A percentile compares a stretch with the other conserved stretches of the same genome.
phyloP scores from a whole-genome alignment of 2,888 invertebrate genomes.

The Leptinotarsa rubiginosa region DNA sequence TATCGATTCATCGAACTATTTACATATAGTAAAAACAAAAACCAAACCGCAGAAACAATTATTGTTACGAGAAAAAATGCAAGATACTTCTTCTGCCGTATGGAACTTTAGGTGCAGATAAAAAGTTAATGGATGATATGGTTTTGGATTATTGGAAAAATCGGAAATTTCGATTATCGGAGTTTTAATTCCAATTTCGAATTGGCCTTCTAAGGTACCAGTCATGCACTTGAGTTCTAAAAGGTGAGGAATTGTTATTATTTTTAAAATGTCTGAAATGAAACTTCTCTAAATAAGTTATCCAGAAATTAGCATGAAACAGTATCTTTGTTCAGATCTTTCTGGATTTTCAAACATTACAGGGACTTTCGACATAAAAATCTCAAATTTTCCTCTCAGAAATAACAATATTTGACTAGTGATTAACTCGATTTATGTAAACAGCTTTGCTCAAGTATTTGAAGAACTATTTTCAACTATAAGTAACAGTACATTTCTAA shows the following conservation, averaged over 20 bases:
- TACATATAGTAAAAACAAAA: constrained; percentile 28
- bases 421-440: too few species aligned
- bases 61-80: constrained; percentile 14
- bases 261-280: not conserved
- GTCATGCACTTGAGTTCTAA: not conserved
- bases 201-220: not conserved
- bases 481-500: too few species aligned
- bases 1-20: constrained; percentile 25
- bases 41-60: constrained; percentile 32
- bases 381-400: too few species aligned
- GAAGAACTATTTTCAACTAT: too few species aligned
- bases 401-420: too few species aligned
- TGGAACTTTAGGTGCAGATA: not conserved
- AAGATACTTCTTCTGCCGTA: not conserved
- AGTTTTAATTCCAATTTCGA: not conserved
- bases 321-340: too few species aligned
- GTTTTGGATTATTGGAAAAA: constrained; percentile 15
- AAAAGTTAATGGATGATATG: constrained; percentile 20
- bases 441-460: too few species aligned
- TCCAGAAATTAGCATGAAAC: too few species aligned
- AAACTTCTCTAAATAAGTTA: too few species aligned
- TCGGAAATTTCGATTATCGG: not conserved
- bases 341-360: too few species aligned
- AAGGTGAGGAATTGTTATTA: not conserved
- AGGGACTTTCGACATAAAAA: too few species aligned